Conservation (phyloP, 37 sponge, comb jelly and placozoan genomes). For the Crambe crambe region DNA sequence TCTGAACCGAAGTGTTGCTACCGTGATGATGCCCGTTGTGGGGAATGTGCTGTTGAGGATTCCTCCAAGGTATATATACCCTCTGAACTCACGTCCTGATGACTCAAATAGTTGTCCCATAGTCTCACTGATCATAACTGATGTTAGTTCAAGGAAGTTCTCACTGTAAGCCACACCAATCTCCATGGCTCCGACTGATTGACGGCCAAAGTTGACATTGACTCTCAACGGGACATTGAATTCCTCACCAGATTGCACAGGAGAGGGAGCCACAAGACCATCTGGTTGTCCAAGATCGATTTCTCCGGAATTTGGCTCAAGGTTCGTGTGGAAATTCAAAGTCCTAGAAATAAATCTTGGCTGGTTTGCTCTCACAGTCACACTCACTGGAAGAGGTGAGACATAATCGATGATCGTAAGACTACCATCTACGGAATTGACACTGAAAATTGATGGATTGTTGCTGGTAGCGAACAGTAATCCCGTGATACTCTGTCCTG, state of each 20-base stretch:
- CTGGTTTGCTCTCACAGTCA: slow-evolving; percentile 42
- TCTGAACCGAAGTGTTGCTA: slow-evolving; percentile 52
- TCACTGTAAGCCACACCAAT: slow-evolving; percentile 52
- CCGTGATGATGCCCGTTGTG: slow-evolving; percentile 1
- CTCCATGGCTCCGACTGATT: slow-evolving; percentile 48
- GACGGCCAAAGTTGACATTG: slow-evolving; percentile 11
- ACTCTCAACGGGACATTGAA: slow-evolving; percentile 52
- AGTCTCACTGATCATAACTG: slow-evolving; percentile 13
- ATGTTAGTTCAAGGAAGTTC: slow-evolving; percentile 13
- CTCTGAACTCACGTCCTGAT: slow-evolving; percentile 34
- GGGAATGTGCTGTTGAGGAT: neutral
- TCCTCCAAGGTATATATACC: slow-evolving; percentile 66
- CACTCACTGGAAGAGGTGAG: slow-evolving; percentile 2
- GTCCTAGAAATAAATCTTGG: neutral
- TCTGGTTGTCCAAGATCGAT: slow-evolving; percentile 49
- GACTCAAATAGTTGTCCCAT: slow-evolving; percentile 2
- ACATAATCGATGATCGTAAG: slow-evolving; percentile 39
- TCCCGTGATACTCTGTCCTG: slow-evolving; percentile 20
- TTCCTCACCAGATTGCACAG: slow-evolving; percentile 1
- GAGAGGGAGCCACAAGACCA: slow-evolving; percentile 28
- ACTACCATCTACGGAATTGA: slow-evolving; percentile 24
- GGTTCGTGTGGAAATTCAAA: slow-evolving; percentile 47
- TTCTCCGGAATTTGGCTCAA: slow-evolving; percentile 41
- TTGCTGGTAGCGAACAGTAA: slow-evolving; percentile 18
- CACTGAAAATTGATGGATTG: slow-evolving; percentile 7